These are phyloP conservation scores for Hormiphora californensis DNA, from an alignment of 37 sponge, comb jelly and placozoan species.

Conservation along the genomic window DNA sequence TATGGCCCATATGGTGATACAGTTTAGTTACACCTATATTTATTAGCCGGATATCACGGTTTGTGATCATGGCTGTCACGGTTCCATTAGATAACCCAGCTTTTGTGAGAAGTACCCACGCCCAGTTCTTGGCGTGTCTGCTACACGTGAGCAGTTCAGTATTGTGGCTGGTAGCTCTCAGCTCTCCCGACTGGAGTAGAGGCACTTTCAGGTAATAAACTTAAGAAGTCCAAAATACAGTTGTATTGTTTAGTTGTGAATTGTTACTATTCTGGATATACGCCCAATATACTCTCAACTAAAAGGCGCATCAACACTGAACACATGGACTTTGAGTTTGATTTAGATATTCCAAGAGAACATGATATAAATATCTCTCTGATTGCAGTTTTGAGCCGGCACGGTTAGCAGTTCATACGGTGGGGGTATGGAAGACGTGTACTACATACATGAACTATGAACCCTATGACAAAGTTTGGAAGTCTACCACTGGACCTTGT, in stretches of 20 bases:
- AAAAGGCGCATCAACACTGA: no score
- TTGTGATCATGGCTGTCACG: not conserved
- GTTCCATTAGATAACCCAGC: not conserved
- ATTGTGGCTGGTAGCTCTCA: not conserved
- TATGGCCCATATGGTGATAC: no score
- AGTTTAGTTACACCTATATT: no score
- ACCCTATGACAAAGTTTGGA: not conserved
- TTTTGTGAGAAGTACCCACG: not conserved
- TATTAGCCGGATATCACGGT: no score
- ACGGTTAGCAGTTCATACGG: not conserved
- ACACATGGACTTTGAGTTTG: no score
- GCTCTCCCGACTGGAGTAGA: not conserved
- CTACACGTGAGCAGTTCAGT: not conserved
- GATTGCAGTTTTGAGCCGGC: not conserved
- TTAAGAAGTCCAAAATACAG: not conserved
- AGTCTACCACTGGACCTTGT: not conserved
- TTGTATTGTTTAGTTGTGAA: not conserved
- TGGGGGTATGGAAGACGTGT: slow-evolving; percentile 1
- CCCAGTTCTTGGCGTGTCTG: slow-evolving; percentile 4
- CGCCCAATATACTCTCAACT: no score
- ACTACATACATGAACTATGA: not conserved
- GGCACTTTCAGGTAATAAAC: not conserved
- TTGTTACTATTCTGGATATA: no score
- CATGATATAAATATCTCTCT: not conserved
- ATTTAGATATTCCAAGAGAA: not conserved